phyloP scores from a whole-genome alignment of 30 jellyfish, hydroid and myxozoan species.

The Nemopilema nomurai region DNA sequence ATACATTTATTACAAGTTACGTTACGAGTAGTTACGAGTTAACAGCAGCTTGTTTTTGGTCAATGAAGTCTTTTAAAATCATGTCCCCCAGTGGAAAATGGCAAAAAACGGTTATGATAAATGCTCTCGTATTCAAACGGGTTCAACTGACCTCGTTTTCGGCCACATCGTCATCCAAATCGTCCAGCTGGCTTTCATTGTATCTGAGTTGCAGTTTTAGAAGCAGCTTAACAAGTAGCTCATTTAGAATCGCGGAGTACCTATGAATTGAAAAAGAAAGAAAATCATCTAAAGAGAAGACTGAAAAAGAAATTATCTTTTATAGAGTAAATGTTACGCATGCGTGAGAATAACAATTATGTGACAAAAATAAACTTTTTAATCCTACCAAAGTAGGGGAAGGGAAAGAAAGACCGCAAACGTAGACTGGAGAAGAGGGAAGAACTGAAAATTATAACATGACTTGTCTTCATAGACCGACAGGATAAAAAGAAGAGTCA shows the following conservation, averaged over 20 bases:
- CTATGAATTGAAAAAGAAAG: slow-evolving; percentile 14
- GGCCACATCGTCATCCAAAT: slow-evolving; percentile 68
- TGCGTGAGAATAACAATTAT: too few species aligned
- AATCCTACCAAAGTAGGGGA: too few species aligned
- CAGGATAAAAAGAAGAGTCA: background rate
- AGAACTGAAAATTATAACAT: background rate
- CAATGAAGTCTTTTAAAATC: too few species aligned
- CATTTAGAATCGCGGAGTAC: slow-evolving; percentile 62
- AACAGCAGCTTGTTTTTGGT: too few species aligned
- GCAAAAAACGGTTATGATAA: too few species aligned
- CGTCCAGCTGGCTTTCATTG: slow-evolving; percentile 69
- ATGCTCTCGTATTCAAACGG: background rate
- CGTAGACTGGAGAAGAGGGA: background rate
- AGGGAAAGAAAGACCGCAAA: background rate
- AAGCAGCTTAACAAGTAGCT: slow-evolving; percentile 57
- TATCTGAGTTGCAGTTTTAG: slow-evolving; percentile 67
- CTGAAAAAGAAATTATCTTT: too few species aligned
- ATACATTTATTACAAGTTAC: too few species aligned
- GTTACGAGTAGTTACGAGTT: too few species aligned
- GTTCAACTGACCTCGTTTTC: slow-evolving; percentile 56
- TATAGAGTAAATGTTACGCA: too few species aligned
- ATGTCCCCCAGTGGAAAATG: too few species aligned
- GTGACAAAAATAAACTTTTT: too few species aligned
- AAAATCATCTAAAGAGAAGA: background rate
- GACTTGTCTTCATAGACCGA: too few species aligned